Evolutionary conservation across 2,888 invertebrate genomes (phyloP).

Genomic region (Linnaemya tessellans): DNA sequence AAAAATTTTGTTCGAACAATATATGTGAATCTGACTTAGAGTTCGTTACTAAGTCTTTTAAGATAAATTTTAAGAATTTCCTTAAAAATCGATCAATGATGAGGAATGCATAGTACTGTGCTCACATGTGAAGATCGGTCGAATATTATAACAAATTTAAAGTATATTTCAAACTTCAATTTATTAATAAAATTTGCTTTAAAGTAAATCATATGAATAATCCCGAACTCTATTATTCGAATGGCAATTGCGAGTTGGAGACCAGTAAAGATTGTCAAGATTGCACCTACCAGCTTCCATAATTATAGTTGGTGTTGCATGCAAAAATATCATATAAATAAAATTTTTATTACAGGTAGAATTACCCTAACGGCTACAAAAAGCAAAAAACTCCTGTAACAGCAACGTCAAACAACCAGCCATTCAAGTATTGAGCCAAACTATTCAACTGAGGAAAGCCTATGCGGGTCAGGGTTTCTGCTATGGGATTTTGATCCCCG

Average conservation of each 20-base stretch:
- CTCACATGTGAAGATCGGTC: too few relatives aligned
- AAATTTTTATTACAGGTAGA: conserved; percentile 68
- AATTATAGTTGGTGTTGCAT: conserved; percentile 41
- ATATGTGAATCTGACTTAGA: too few relatives aligned
- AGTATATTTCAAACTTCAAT: too few relatives aligned
- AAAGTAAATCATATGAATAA: too few relatives aligned
- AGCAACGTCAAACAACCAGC: conserved; percentile 32
- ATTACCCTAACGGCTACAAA: conserved; percentile 47
- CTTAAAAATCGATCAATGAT: too few relatives aligned
- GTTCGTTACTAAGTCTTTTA: too few relatives aligned
- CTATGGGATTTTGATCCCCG: background rate
- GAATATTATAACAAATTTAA: too few relatives aligned
- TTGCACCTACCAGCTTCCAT: conserved; percentile 15
- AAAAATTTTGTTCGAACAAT: too few relatives aligned
- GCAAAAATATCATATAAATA: conserved; percentile 65
- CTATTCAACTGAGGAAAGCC: conserved; percentile 28
- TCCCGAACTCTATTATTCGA: background rate
- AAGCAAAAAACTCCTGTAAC: conserved; percentile 16
- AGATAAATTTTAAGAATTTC: too few relatives aligned
- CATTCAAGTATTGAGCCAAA: conserved; percentile 51
- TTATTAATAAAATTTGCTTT: too few relatives aligned
- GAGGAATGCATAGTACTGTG: too few relatives aligned
- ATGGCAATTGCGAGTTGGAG: background rate
- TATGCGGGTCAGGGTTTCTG: conserved; percentile 20
- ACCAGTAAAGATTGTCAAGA: background rate